phyloP scores from a whole-genome alignment of 2,113 vertebrate species.

The Myocastor coypus region DNA sequence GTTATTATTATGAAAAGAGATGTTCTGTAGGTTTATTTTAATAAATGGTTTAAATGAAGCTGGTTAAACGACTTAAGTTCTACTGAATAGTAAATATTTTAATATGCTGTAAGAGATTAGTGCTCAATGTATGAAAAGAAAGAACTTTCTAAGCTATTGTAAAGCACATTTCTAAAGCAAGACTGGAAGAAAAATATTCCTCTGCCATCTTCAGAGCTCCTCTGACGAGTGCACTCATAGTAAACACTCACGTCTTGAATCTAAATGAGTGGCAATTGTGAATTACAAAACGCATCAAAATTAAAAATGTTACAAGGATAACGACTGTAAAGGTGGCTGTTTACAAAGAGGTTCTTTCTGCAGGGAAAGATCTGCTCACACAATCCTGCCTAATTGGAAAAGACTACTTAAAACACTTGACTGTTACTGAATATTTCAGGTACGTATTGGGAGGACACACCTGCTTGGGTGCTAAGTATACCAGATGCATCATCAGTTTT shows the following conservation, averaged over 20 bases:
- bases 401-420: constrained; percentile 71
- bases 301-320: constrained; percentile 47
- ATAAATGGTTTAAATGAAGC: constrained; percentile 13
- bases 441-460: constrained; percentile 64
- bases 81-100: constrained; percentile 5
- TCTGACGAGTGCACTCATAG: neutral
- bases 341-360: constrained; percentile 61
- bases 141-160: neutral
- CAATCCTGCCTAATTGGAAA: constrained; percentile 76
- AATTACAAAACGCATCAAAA: constrained; percentile 65
- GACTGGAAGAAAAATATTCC: neutral
- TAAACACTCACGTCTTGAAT: constrained; percentile 58
- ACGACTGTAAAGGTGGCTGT: constrained; percentile 60
- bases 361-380: constrained; percentile 62
- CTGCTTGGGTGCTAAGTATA: constrained; percentile 68
- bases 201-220: constrained; percentile 47
- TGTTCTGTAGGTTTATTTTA: neutral
- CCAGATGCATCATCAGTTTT: constrained; percentile 46
- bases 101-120: neutral
- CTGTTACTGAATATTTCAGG: constrained; percentile 68
- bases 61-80: constrained; percentile 42
- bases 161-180: constrained; percentile 55
- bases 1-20: neutral
- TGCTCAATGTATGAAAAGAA: neutral
- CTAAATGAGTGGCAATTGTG: constrained; percentile 56